Conservation (phyloP, 2,888 invertebrate genomes). For the Hedychridium roseum region DNA sequence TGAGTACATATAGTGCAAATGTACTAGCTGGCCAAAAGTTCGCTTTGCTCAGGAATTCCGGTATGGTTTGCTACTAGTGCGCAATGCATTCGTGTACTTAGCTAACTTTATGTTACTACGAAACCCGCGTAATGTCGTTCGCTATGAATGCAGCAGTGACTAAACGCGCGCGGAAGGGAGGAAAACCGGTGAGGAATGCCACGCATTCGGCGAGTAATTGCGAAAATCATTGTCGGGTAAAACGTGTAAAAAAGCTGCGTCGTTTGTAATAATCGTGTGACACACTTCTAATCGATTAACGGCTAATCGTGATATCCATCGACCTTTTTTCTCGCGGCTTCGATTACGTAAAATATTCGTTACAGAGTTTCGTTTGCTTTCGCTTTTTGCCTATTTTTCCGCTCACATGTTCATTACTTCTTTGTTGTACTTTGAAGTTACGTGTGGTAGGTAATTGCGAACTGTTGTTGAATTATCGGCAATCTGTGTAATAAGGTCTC, state of each 20-base stretch:
- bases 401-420: background rate
- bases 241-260: slow-evolving; percentile 1
- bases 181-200: too few relatives aligned
- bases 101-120: slow-evolving; percentile 1
- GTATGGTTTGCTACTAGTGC: slow-evolving; percentile 1
- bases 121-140: background rate
- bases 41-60: background rate
- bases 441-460: background rate
- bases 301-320: background rate
- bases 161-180: too few relatives aligned
- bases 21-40: background rate
- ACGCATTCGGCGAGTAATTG: too few relatives aligned
- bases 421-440: background rate
- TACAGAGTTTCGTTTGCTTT: background rate
- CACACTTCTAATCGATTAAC: background rate
- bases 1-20: background rate
- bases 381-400: background rate
- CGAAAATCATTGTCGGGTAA: too few relatives aligned
- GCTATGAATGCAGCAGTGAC: too few relatives aligned
- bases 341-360: background rate
- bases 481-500: too few relatives aligned
- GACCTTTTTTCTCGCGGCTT: background rate
- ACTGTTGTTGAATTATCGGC: too few relatives aligned
- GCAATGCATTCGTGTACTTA: background rate
- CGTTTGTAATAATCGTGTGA: background rate